Base-by-base conservation (phyloP, 1,140 invertebrate species). In the Goniozus legneri region DNA sequence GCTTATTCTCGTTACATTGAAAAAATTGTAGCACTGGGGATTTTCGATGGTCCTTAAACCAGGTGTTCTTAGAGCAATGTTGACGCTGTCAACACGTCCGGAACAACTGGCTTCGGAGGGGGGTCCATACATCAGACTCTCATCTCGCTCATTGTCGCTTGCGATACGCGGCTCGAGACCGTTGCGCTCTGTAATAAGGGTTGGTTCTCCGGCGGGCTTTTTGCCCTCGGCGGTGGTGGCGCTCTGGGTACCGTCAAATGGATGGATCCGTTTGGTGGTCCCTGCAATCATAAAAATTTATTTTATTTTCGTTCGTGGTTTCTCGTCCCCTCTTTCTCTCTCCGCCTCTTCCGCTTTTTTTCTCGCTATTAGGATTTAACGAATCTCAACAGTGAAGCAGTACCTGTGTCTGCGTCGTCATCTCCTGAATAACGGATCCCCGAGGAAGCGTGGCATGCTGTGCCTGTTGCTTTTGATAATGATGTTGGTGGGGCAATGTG, bases 91-190 rank as follows among this genome's bases (percentile, higher is more conserved):
- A 71, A 56, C 45, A 74, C 68, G 56, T 75, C 71, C 46, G 69
- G 64, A 52, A 73, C 62, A 50, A 73, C 63, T 42, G 67, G 64
- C 34, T 70, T 67, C 54, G 71, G 67, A 73, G 71, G 71, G 64
- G 68, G 62, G 64, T 79, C 75, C 63, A 75, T 79, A 75, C 82
- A 85, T 90, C 87, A 90, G 83, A 89, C 87, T 58, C 87, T 81
- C 87, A 89, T 90, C 74, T 89, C 87, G 41, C 83, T 86, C 73
- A 89, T 88, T 12, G 85, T 83, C 18, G 85, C 84, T 63, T 87
- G 85, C 27, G 85, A 85, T 44, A 87, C 79, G 56, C 84, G 79
- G 44, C 62, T 69, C 12, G 67, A 67, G 13, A 71, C 65, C 4
- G 67, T 67, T 14, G 65, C 64, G 24, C 65, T 56, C 44, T 76